A percentile compares a stretch with the other conserved stretches of the same genome.
phyloP scores from a whole-genome alignment of 2,888 invertebrate genomes.

The Drosophila mayaguana region DNA sequence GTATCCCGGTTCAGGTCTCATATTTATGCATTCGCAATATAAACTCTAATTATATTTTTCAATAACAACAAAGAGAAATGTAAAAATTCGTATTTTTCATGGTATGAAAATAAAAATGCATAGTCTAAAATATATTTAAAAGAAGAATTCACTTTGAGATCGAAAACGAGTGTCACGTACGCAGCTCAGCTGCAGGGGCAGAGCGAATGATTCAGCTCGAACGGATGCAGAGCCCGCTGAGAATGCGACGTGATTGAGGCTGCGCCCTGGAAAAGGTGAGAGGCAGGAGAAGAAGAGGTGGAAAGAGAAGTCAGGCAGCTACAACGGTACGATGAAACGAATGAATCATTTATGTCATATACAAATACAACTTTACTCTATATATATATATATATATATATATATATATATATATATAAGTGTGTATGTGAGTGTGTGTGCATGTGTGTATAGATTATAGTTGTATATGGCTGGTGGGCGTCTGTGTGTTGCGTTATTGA shows the following conservation, averaged over 20 bases:
- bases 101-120: slow-evolving; percentile 15
- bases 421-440: neutral
- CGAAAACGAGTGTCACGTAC: slow-evolving; percentile 54
- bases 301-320: neutral
- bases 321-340: slow-evolving; percentile 23
- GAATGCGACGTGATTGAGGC: slow-evolving; percentile 65
- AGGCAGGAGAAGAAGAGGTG: neutral
- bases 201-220: slow-evolving; percentile 46
- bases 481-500: slow-evolving; percentile 47
- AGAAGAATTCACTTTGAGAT: slow-evolving; percentile 16
- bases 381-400: slow-evolving; percentile 1
- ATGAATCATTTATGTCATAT: slow-evolving; percentile 37
- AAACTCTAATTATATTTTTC: too few species aligned
- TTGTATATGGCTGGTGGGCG: slow-evolving; percentile 4
- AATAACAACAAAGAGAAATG: neutral
- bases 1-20: too few species aligned
- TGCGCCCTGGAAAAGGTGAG: slow-evolving; percentile 15
- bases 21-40: too few species aligned
- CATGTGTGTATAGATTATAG: slow-evolving; percentile 3
- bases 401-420: neutral
- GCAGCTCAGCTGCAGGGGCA: slow-evolving; percentile 14
- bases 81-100: slow-evolving; percentile 10
- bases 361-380: neutral
- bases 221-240: slow-evolving; percentile 48
- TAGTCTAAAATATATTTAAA: slow-evolving; percentile 31